Conservation (phyloP, 2,113 vertebrate genomes). For the Archilochus colubris region DNA sequence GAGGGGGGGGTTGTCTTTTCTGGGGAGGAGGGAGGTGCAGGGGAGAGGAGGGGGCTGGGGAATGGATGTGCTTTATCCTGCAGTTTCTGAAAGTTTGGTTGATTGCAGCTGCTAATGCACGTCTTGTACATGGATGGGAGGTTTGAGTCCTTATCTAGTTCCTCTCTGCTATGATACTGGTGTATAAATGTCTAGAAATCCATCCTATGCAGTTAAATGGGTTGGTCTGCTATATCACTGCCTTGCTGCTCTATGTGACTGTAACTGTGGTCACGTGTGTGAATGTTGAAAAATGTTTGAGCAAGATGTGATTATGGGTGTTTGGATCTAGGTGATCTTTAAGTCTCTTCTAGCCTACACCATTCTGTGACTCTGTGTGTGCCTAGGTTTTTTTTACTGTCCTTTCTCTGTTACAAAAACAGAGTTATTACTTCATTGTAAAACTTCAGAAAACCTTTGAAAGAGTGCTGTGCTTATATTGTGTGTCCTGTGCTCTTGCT, state of each 20-base stretch:
- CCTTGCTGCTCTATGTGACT: not conserved
- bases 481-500: too few species aligned
- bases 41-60: not conserved
- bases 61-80: not conserved
- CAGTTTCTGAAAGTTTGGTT: not conserved
- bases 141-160: not conserved
- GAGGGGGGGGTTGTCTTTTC: not conserved
- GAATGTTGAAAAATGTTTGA: not conserved
- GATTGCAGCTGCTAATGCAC: not conserved
- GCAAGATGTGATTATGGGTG: accelerated
- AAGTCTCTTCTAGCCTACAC: too few species aligned
- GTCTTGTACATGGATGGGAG: accelerated
- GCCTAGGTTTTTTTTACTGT: not conserved
- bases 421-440: too few species aligned
- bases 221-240: not conserved
- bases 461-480: not conserved
- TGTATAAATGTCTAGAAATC: not conserved
- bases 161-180: not conserved
- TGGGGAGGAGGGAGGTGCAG: too few species aligned
- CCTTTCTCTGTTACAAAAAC: not conserved
- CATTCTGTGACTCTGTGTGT: too few species aligned
- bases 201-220: not conserved
- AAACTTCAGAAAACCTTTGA: not conserved
- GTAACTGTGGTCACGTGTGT: not conserved
- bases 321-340: too few species aligned